Conservation (phyloP, 2,113 vertebrate genomes). For the Eurystomus gularis region DNA sequence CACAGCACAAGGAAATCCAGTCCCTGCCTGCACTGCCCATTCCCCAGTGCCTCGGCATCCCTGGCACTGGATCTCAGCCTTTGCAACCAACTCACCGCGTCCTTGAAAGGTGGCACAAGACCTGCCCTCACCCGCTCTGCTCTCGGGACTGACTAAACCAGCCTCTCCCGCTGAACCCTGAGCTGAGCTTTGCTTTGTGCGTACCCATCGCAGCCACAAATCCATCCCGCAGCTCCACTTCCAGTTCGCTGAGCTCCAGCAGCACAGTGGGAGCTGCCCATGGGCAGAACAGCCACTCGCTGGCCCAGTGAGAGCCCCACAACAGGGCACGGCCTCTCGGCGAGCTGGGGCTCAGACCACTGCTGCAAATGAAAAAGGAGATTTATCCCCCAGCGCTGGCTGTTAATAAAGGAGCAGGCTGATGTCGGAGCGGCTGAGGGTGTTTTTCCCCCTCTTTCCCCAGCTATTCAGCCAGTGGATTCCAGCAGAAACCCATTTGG, state of each 20-base stretch:
- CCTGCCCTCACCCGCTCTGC: background rate
- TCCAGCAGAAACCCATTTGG: conserved; percentile 15
- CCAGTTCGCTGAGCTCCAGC: background rate
- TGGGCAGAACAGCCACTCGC: background rate
- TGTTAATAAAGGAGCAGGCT: background rate
- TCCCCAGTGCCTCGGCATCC: background rate
- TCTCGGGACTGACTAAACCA: fast-evolving
- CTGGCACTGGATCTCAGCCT: background rate
- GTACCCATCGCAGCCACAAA: background rate
- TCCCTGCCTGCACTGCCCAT: fast-evolving
- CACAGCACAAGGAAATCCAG: background rate
- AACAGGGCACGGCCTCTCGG: background rate
- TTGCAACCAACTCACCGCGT: background rate
- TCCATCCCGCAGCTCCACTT: background rate
- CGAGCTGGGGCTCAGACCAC: background rate
- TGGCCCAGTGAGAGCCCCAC: background rate
- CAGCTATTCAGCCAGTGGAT: background rate
- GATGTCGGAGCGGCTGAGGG: background rate
- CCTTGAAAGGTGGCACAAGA: background rate
- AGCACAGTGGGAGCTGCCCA: background rate
- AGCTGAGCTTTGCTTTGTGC: background rate
- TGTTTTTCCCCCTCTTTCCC: background rate
- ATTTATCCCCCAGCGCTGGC: background rate
- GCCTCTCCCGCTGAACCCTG: background rate
- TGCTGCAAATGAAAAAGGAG: background rate